phyloP scores from a whole-genome alignment of 2,888 invertebrate genomes.

The Mellilla xanthometata region DNA sequence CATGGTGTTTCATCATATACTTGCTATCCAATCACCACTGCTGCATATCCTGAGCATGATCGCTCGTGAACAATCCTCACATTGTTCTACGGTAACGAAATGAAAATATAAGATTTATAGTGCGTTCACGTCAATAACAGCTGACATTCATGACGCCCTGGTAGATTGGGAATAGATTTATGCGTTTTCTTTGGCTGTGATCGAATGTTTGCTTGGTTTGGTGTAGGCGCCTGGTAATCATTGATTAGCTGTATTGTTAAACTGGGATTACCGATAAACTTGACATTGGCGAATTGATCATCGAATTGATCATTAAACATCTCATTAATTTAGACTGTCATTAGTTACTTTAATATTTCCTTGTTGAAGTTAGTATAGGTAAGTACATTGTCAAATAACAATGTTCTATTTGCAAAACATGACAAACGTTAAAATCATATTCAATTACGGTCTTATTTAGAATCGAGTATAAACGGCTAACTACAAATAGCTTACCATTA shows the following conservation, averaged over 20 bases:
- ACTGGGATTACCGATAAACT: not conserved
- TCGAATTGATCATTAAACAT: too few relatives aligned
- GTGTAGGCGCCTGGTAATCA: constrained; percentile 18
- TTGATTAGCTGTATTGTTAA: constrained; percentile 15
- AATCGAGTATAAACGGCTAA: too few relatives aligned
- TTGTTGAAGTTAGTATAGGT: too few relatives aligned
- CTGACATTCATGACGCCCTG: constrained; percentile 27
- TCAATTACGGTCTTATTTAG: too few relatives aligned
- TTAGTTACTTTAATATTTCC: too few relatives aligned
- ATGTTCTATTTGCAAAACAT: too few relatives aligned
- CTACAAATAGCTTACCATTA: too few relatives aligned
- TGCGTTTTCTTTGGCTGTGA: constrained; percentile 35
- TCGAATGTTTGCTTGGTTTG: constrained; percentile 11
- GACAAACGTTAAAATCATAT: too few relatives aligned
- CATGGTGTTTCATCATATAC: too few relatives aligned
- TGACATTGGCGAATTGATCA: not conserved
- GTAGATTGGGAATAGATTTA: constrained; percentile 33
- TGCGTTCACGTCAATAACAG: constrained; percentile 26
- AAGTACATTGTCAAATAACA: too few relatives aligned
- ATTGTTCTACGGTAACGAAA: constrained; percentile 24
- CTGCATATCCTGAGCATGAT: not conserved
- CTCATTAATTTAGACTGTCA: too few relatives aligned
- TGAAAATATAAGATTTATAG: constrained; percentile 33
- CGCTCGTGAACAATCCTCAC: constrained; percentile 6
- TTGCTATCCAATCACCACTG: too few relatives aligned